Evolutionary conservation across 30 jellyfish, hydroid and myxozoan species (phyloP), one percentile per base, ranked within the genome.

Genomic region (Turritopsis rubra): DNA sequence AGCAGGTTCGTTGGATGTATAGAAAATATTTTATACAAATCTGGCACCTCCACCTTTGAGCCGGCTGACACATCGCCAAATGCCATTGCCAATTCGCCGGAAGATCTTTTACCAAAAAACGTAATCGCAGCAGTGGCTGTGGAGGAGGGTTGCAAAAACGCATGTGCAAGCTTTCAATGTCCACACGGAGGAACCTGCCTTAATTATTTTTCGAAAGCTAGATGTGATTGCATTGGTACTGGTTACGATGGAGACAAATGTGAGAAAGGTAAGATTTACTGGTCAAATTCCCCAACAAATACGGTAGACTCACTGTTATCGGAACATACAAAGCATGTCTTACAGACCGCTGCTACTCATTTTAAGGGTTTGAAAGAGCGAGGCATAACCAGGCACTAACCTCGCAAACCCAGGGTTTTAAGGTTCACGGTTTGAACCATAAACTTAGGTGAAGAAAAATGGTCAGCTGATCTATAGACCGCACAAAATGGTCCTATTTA

Each of bases 1-100:
- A 80, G 87, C 87, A 90, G 97, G 81, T 86, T 90, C 54, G 87
- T 85, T 25, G 97, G 97, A 0, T 90, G 97, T 72, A 83, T 90
- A 21, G 95, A 86, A 29, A 89, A 90, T 28, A 68, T 90, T 53
- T 31, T 18, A 80, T 80, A 22, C 79, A 80, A 80, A 53, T 4
- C 82, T 21, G 87, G 81, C 21, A 41, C 60, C 60, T 41, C 60
- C 60, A 41, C 60, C 60, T 41, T 41, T 41, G 60, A 41, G 5
- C 60, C 60, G 60, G 13, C 5, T 3, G 60, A 41, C 60, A 41
- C 60, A 41, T 41, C 77, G 17, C 26, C 54, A 29, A n/a, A n/a
- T n/a, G n/a, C n/a, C n/a, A n/a, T n/a, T n/a, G n/a, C n/a, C n/a
- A n/a, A n/a, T n/a, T n/a, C n/a, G n/a, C n/a, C n/a, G n/a, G 87